Percentiles rank a stretch among this genome's conserved stretches.
phyloP scores from a whole-genome alignment of 2,888 invertebrate species.

The Ennomos fuscantarius region DNA sequence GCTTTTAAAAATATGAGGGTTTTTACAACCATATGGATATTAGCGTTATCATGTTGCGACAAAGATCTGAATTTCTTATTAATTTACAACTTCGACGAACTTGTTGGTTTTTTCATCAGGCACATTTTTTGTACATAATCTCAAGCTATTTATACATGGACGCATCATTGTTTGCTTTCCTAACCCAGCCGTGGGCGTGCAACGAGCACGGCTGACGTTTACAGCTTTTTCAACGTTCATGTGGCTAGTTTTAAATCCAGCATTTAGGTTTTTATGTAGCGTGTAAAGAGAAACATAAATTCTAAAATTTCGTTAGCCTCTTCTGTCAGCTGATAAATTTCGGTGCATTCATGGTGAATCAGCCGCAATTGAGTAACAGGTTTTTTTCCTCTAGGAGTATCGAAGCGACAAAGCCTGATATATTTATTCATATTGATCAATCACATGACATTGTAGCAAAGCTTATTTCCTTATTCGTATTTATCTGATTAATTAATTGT shows the following conservation, averaged over 20 bases:
- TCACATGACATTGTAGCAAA: conserved; percentile 4
- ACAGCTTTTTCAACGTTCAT: conserved; percentile 44
- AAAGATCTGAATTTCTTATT: not conserved
- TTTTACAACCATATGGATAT: too few species aligned
- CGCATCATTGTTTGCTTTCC: conserved; percentile 54
- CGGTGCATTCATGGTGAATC: not conserved
- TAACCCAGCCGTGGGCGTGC: conserved; percentile 46
- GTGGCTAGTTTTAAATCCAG: conserved; percentile 51
- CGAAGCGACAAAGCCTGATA: too few species aligned
- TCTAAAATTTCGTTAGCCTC: too few species aligned
- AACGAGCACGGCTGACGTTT: conserved; percentile 43
- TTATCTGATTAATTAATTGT: conserved; percentile 12
- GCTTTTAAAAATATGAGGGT: too few species aligned
- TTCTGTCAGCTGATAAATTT: not conserved
- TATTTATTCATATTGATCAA: not conserved
- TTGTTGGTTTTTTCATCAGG: conserved; percentile 8
- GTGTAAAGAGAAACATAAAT: not conserved
- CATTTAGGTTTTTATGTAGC: conserved; percentile 37
- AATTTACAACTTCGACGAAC: conserved; percentile 1
- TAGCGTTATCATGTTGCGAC: not conserved
- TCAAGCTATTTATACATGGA: conserved; percentile 21
- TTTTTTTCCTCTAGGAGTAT: too few species aligned
- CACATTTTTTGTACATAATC: conserved; percentile 15
- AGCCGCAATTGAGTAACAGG: too few species aligned
- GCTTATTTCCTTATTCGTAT: conserved; percentile 12